These are phyloP conservation scores for Colius striatus DNA, from an alignment of 2,113 vertebrate species.

Conservation along the genomic window DNA sequence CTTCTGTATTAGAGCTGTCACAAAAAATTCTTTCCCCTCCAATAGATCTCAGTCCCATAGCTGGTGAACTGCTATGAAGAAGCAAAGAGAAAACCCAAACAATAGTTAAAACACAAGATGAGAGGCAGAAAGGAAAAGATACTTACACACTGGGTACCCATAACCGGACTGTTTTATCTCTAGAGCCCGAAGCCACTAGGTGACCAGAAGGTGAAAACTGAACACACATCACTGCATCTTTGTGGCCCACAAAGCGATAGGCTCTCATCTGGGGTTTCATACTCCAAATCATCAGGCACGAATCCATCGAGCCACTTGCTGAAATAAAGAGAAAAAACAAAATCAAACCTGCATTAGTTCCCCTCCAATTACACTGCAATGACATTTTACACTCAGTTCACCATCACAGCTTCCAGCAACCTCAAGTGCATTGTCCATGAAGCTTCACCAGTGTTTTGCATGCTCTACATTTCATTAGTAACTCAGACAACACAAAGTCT, in stretches of 20 bases:
- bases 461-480: not conserved
- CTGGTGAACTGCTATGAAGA: not conserved
- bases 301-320: constrained; percentile 95
- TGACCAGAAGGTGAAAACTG: constrained; percentile 96
- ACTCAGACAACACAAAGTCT: not conserved
- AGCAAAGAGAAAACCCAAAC: not conserved
- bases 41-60: not conserved
- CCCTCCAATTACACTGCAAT: not conserved
- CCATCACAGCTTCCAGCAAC: not conserved
- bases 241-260: constrained; percentile 93
- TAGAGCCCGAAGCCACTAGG: constrained; percentile 91
- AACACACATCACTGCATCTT: constrained; percentile 88
- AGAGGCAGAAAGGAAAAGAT: not conserved
- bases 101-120: not conserved
- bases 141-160: constrained; percentile 95
- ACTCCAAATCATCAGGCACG: constrained; percentile 94
- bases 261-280: constrained; percentile 92
- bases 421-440: not conserved
- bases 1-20: not conserved
- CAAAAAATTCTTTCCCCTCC: not conserved
- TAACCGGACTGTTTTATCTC: constrained; percentile 94
- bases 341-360: not conserved
- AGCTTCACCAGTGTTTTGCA: not conserved
- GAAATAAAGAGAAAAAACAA: not conserved
- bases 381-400: not conserved